Conservation (phyloP, 2,797 vertebrate genomes). For the Siniperca obscura region DNA sequence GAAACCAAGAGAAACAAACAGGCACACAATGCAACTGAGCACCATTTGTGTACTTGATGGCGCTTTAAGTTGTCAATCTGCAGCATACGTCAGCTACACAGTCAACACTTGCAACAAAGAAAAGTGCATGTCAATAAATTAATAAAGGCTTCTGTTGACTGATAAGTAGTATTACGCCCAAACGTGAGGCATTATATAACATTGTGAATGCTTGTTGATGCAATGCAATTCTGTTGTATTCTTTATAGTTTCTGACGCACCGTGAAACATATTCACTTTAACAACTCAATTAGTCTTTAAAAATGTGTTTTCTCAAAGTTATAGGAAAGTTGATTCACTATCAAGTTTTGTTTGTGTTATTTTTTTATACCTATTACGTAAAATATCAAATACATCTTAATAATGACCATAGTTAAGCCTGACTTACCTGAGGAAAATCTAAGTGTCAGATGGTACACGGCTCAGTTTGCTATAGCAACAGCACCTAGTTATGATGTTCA, state of each 20-base stretch:
- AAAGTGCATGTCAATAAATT: constrained; percentile 26
- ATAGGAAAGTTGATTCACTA: background rate
- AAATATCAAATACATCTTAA: constrained; percentile 1
- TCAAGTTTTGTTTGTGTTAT: background rate
- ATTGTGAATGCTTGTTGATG: background rate
- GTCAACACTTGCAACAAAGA: constrained; percentile 17
- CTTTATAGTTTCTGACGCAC: background rate
- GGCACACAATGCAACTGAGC: constrained; percentile 34
- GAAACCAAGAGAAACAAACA: constrained; percentile 53
- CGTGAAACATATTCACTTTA: background rate
- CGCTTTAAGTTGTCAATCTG: constrained; percentile 53
- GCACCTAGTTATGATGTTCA: background rate
- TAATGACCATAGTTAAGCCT: background rate
- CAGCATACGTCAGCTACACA: constrained; percentile 29
- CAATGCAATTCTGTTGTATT: background rate
- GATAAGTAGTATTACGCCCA: background rate
- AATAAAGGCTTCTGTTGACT: constrained; percentile 27
- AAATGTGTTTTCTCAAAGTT: background rate
- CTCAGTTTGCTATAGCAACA: background rate
- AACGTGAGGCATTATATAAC: background rate
- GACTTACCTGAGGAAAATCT: background rate
- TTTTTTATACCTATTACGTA: background rate
- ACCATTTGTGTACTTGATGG: constrained; percentile 21
- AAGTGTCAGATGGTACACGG: background rate
- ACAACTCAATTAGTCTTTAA: background rate